Percentiles rank a stretch among this genome's conserved stretches.
phyloP scores from a whole-genome alignment of 2,888 invertebrate species.

The Xestobium rufovillosum region DNA sequence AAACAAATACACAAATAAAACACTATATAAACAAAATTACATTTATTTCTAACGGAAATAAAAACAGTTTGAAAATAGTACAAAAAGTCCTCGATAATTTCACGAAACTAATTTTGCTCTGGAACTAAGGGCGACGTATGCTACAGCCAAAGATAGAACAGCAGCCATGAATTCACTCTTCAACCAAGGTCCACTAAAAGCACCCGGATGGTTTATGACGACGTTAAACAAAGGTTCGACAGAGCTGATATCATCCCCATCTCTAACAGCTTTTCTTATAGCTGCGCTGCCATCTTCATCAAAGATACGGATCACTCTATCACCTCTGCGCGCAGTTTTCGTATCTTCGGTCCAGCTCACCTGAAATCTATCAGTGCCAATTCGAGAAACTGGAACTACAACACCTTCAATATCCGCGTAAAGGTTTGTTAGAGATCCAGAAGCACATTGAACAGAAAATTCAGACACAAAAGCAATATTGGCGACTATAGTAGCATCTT shows the following conservation, averaged over 20 bases:
- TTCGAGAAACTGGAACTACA: constrained; percentile 73
- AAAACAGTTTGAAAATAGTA: too few relatives aligned
- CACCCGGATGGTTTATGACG: constrained; percentile 64
- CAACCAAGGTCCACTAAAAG: constrained; percentile 87
- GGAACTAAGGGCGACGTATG: constrained; percentile 79
- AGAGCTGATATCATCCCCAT: constrained; percentile 59
- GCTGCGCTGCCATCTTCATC: constrained; percentile 90
- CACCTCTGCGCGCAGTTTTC: constrained; percentile 72
- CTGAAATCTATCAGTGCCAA: constrained; percentile 77
- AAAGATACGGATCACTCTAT: constrained; percentile 70
- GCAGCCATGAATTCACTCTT: constrained; percentile 89
- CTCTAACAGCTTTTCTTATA: constrained; percentile 71
- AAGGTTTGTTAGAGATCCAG: constrained; percentile 57
- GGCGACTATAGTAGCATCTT: constrained; percentile 85
- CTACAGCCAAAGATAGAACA: constrained; percentile 65
- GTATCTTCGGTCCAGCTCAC: constrained; percentile 92
- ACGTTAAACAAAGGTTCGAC: constrained; percentile 67
- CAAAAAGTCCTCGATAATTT: constrained; percentile 1
- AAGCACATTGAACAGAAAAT: constrained; percentile 76
- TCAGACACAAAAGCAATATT: constrained; percentile 88
- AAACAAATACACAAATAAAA: too few relatives aligned
- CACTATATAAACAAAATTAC: too few relatives aligned
- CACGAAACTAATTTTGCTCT: constrained; percentile 73
- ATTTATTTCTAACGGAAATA: too few relatives aligned
- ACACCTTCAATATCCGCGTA: constrained; percentile 87